Base-by-base conservation (phyloP, 1,140 invertebrate species). In the Nylanderia fulva region DNA sequence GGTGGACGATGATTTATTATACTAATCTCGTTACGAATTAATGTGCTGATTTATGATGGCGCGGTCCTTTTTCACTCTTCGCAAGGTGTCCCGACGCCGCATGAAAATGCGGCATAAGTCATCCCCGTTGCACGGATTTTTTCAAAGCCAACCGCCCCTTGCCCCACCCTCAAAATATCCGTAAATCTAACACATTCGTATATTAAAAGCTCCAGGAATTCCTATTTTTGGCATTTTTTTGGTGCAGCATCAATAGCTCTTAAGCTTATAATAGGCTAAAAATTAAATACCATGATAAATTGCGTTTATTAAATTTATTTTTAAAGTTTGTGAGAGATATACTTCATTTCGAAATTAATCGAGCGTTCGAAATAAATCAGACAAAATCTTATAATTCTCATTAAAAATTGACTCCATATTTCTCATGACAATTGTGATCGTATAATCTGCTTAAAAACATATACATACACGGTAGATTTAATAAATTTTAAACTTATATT, bases 1-100 rank as follows among this genome's bases (percentile, higher is more conserved):
- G 39, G 21, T 66, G 76, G 63, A 60, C 61, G 24, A 76, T 86
- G 72, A 89, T 88, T 88, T 88, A 89, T 89, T 86, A 77, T 45
- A 74, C 61, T 89, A 86, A 88, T 89, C 76, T 79, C 77, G 58
- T 89, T 89, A 84, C 52, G 69, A 85, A 89, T 86, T 86, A 88
- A 89, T 83, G n/a, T 68, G 71, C 64, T 68, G 87, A 89, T 89
- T 86, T 84, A 84, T 69, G 58, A 27, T 21, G 71, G 33, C 42
- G 42, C 33, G 48, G 36, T 74, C 71, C 74, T 85, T 88, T 88
- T 88, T 61, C 58, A 68, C 48, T 63, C 58, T 82, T 71, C 27
- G 9, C 66, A 63, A 88, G 60, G 80, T 84, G 33, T 82, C 33
- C 29, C 64, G 21, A 64, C 39, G 54, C 60, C 29, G 18, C 82